A percentile compares a stretch with the other conserved stretches of the same genome.
These are phyloP conservation scores for Neodiprion virginianus DNA, from an alignment of 1,140 invertebrate genomes.

Conservation along the genomic window DNA sequence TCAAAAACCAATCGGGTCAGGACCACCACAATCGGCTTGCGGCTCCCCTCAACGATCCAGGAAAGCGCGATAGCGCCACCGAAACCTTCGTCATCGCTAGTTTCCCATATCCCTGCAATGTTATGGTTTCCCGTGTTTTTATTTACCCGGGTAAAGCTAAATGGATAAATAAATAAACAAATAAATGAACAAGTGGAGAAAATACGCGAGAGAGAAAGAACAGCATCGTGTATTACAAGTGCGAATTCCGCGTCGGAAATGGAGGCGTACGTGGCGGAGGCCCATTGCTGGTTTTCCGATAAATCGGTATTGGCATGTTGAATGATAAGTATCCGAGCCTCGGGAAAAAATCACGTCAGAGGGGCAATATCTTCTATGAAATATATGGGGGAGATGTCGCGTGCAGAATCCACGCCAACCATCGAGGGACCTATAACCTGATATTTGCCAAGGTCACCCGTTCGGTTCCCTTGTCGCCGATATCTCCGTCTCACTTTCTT, in stretches of 20 bases:
- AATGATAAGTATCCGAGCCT: slow-evolving; percentile 5
- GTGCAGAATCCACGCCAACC: neutral
- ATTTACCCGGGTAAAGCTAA: neutral
- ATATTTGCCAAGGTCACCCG: too few species aligned
- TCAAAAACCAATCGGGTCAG: slow-evolving; percentile 7
- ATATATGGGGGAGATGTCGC: slow-evolving; percentile 1
- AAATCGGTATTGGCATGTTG: slow-evolving; percentile 4
- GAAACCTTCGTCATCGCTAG: neutral
- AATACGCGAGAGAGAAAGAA: too few species aligned
- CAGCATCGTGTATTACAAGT: neutral
- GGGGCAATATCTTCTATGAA: slow-evolving; percentile 7
- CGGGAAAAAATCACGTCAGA: slow-evolving; percentile 1
- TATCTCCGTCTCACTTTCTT: too few species aligned
- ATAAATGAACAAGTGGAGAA: neutral
- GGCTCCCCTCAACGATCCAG: neutral
- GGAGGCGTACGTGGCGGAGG: neutral
- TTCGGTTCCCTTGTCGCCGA: too few species aligned
- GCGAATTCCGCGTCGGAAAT: neutral
- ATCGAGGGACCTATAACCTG: neutral
- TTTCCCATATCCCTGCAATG: too few species aligned
- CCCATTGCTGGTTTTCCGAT: neutral
- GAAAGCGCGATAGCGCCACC: neutral
- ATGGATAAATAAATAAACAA: neutral
- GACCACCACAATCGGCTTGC: slow-evolving; percentile 3
- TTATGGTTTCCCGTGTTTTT: too few species aligned